Base-by-base conservation (phyloP, 1,140 invertebrate genomes). In the Heliothis virescens region DNA sequence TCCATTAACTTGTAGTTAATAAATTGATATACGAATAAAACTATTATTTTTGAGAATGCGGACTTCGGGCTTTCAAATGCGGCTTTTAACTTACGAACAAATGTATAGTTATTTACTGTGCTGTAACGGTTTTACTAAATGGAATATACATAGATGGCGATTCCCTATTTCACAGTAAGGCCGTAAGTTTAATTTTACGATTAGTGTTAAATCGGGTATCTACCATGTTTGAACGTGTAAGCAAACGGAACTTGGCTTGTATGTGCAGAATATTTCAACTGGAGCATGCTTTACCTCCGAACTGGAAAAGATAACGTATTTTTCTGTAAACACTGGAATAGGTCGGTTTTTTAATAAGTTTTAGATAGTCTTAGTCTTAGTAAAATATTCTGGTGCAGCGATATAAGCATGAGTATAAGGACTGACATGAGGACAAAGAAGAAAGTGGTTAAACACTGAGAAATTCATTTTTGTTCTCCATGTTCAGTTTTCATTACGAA, bases 131-230 rank as follows among this genome's bases (percentile, higher is more conserved):
- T 47, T 18, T 41, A 48, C 34, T 48, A 18, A 65, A 65, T 65
- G 34, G 62, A 48, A 65, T 65, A n/a, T 65, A 65, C 62, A 48
- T 48, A 65, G 41, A 65, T 65, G 62, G 62, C 41, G 34, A 47
- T 65, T 65, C 16, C n/a, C 41, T 48, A 65, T 65, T 65, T 34
- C 62, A 65, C 62, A 48, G 62, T 48, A 13, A 65, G 47, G n/a
- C 34, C 34, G 47, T 65, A 65, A 48, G 62, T 41, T 65, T 65
- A 47, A 65, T 65, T 65, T 65, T 65, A 47, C n/a, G 41, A 48
- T 18, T 65, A 48, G 62, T 18, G 62, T 48, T 47, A 48, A 41
- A 16, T 48, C 62, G n/a, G n/a, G 41, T 65, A 18, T 47, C 29
- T 41, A 18, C 15, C 62, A 65, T 18, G 62, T 16, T 18, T n/a